A percentile compares a stretch with the other conserved stretches of the same genome.
Conservation (phyloP, 1,140 invertebrate genomes). For the Oreohelix idahoensis region DNA sequence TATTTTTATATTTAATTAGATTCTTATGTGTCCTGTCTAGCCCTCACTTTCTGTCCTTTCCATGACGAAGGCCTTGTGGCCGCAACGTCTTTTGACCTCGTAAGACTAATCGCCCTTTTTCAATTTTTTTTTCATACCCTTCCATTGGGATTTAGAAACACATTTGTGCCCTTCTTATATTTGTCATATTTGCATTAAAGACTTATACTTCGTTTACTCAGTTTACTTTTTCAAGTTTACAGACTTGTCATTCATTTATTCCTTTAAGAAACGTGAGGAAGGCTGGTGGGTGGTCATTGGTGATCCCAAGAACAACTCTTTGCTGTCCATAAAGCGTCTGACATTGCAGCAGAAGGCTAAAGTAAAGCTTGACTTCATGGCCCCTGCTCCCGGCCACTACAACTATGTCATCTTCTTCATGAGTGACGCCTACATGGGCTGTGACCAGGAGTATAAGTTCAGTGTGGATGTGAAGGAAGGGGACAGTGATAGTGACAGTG, state of each 20-base stretch:
- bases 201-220: too few relatives aligned
- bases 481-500: constrained; percentile 69
- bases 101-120: too few relatives aligned
- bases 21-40: too few relatives aligned
- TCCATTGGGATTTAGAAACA: too few relatives aligned
- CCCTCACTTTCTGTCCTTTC: too few relatives aligned
- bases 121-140: too few relatives aligned
- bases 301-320: constrained; percentile 92
- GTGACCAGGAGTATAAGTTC: constrained; percentile 81
- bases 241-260: neutral
- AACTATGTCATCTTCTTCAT: constrained; percentile 98
- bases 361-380: constrained; percentile 95
- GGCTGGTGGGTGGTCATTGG: constrained; percentile 99
- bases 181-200: too few relatives aligned
- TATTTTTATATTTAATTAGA: too few relatives aligned
- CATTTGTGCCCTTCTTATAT: too few relatives aligned
- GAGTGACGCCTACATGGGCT: constrained; percentile 98
- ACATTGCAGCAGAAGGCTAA: constrained; percentile 94
- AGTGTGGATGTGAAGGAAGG: constrained; percentile 83
- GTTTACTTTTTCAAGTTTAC: too few relatives aligned
- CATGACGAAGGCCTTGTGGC: too few relatives aligned
- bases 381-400: constrained; percentile 83
- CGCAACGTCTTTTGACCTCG: too few relatives aligned
- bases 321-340: constrained; percentile 96
- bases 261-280: constrained; percentile 90